Evolutionary conservation across 2,113 vertebrate species (phyloP).

Genomic region (Xenotilapia caudafasciata): DNA sequence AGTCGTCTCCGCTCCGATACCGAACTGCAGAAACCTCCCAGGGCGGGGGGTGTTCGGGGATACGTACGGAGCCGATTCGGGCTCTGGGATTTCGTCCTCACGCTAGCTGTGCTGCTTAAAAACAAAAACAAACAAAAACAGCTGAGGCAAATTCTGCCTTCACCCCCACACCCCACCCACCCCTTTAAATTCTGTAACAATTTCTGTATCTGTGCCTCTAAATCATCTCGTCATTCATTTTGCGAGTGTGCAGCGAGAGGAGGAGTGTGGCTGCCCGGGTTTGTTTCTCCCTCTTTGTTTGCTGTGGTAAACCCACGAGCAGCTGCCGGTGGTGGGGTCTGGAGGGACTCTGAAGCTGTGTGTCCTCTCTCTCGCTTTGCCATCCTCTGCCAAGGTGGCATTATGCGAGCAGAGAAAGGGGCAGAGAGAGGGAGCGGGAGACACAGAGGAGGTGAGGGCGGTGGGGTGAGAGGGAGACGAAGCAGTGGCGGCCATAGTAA

Average conservation of each 20-base stretch:
- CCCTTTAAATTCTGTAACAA: slow-evolving; percentile 7
- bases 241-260: slow-evolving; percentile 16
- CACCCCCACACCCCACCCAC: not conserved
- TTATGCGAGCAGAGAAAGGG: slow-evolving; percentile 65
- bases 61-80: not conserved
- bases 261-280: slow-evolving; percentile 47
- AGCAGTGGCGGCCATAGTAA: slow-evolving; percentile 58
- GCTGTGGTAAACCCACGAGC: slow-evolving; percentile 75
- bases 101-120: not conserved
- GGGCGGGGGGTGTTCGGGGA: not conserved
- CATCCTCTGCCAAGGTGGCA: slow-evolving; percentile 78
- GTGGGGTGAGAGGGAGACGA: not conserved
- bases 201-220: slow-evolving; percentile 25
- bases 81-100: not conserved
- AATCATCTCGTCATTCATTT: slow-evolving; percentile 30
- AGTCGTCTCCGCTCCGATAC: not conserved
- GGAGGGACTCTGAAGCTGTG: slow-evolving; percentile 76
- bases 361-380: slow-evolving; percentile 62
- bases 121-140: not conserved
- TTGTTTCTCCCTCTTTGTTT: slow-evolving; percentile 72
- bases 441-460: not conserved
- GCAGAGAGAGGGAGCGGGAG: slow-evolving; percentile 45
- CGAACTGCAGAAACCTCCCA: not conserved
- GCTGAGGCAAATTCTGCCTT: not conserved
- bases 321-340: slow-evolving; percentile 83